Evolutionary conservation across 1,140 invertebrate genomes (phyloP).

Genomic region (Drosophila watanabei): DNA sequence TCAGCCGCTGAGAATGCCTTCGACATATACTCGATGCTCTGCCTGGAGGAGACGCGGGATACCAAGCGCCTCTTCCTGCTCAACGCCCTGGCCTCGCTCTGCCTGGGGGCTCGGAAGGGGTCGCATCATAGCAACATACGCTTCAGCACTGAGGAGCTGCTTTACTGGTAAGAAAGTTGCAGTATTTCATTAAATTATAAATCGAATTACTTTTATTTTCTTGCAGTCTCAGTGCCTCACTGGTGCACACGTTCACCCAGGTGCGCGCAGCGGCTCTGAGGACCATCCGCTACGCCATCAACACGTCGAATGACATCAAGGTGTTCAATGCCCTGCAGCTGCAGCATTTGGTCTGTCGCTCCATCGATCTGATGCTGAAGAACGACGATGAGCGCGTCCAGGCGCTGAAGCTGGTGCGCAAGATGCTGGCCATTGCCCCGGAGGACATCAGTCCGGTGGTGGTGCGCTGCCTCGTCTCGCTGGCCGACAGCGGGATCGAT

Average conservation of each 20-base stretch:
- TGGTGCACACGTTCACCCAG: constrained; percentile 94
- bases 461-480: constrained; percentile 91
- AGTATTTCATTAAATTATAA: background rate
- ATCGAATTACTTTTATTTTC: background rate
- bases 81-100: constrained; percentile 79
- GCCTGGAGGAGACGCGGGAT: constrained; percentile 74
- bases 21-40: constrained; percentile 78
- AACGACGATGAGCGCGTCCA: constrained; percentile 96
- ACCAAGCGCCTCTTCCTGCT: constrained; percentile 80
- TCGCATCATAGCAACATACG: constrained; percentile 87
- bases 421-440: constrained; percentile 80
- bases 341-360: constrained; percentile 91
- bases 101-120: constrained; percentile 80
- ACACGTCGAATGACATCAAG: constrained; percentile 91
- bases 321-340: constrained; percentile 92
- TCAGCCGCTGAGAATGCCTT: constrained; percentile 79
- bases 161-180: constrained; percentile 91
- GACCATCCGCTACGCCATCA: constrained; percentile 93
- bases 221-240: constrained; percentile 91
- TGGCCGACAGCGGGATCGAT: constrained; percentile 92
- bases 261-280: constrained; percentile 95
- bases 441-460: constrained; percentile 87
- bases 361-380: constrained; percentile 92
- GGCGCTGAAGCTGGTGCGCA: constrained; percentile 90
- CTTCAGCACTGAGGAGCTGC: constrained; percentile 91